These are phyloP conservation scores for Tribolium freemani DNA, from an alignment of 2,888 invertebrate species.

Conservation along the genomic window DNA sequence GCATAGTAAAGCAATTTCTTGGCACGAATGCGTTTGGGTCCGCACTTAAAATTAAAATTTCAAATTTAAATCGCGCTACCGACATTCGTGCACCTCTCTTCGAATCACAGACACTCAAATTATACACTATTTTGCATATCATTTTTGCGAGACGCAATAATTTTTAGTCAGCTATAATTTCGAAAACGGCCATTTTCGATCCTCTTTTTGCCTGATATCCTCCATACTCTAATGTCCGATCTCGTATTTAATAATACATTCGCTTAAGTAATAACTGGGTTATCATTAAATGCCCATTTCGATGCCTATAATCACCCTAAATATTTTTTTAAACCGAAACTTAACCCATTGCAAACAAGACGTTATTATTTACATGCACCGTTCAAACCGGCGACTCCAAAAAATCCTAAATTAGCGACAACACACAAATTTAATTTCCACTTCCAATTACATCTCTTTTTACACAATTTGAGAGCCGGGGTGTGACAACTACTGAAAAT, in stretches of 20 bases:
- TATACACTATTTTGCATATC: constrained; percentile 68
- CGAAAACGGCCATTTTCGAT: constrained; percentile 61
- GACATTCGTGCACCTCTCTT: constrained; percentile 63
- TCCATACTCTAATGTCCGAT: constrained; percentile 59
- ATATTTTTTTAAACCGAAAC: background rate
- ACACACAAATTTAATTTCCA: constrained; percentile 36
- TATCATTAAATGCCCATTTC: constrained; percentile 59
- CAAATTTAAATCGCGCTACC: constrained; percentile 57
- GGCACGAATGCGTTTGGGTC: constrained; percentile 66
- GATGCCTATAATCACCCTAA: constrained; percentile 54
- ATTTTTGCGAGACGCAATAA: constrained; percentile 66
- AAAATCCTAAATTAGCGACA: constrained; percentile 30
- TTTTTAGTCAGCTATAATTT: constrained; percentile 67
- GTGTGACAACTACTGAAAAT: constrained; percentile 19
- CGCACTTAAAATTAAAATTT: constrained; percentile 63
- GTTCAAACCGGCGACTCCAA: background rate
- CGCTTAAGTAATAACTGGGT: constrained; percentile 57
- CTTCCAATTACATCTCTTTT: constrained; percentile 32
- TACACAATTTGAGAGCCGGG: constrained; percentile 28
- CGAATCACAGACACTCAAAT: constrained; percentile 67
- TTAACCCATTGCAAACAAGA: constrained; percentile 10
- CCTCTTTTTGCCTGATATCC: constrained; percentile 59
- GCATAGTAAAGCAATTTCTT: constrained; percentile 62
- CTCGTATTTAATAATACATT: constrained; percentile 59
- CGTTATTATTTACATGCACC: constrained; percentile 15